Base-by-base conservation (phyloP, 2,113 vertebrate genomes). In the Dinomys branickii region DNA sequence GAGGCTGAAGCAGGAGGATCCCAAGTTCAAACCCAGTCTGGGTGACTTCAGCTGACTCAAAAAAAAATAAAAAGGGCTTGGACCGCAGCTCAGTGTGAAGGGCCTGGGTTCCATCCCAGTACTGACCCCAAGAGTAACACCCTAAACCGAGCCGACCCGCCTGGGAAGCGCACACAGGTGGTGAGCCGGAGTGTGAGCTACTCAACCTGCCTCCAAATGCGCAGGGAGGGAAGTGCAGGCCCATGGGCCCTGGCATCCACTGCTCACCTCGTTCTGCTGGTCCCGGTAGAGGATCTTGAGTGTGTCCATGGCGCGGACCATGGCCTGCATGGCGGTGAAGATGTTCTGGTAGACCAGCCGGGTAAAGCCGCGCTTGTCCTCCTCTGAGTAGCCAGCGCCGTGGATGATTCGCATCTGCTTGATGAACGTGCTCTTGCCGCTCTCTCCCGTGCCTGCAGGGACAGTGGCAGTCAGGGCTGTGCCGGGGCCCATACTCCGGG, bases 321-420 rank as follows among this genome's bases (percentile, higher is more conserved):
- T 99, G 96, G 99, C 99, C 98, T 99, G 99, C 99, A 99, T 99
- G 98, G 99, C 99, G 75, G 99, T 99, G 98, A 99, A 99, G 98
- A 99, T 99, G 98, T 99, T 99, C 98, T 99, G 99, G 98, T 99
- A 99, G 54, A 99, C 99, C 96, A 99, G 98, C 96, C 99, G 99
- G 94, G 99, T 99, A 98, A 99, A 99, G 97, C 99, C 98, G 16
- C 98, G 98, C 96, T 99, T 99, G 96, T 99, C 99, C 85, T 99
- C 99, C 97, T 99, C 99, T 3, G 99, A 99, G 98, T 99, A 99
- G 97, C 99, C 99, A 0, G 99, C 98, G 8, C 99, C 99, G 82
- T 99, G 99, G 97, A 99, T 99, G 97, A 99, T 99, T 80, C 99
- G 98, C 99, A 99, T 99, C 85, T 99, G 99, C 97, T 99, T 99